Evolutionary conservation across 2,797 vertebrate genomes (phyloP).

Genomic region (Enoplosus armatus): DNA sequence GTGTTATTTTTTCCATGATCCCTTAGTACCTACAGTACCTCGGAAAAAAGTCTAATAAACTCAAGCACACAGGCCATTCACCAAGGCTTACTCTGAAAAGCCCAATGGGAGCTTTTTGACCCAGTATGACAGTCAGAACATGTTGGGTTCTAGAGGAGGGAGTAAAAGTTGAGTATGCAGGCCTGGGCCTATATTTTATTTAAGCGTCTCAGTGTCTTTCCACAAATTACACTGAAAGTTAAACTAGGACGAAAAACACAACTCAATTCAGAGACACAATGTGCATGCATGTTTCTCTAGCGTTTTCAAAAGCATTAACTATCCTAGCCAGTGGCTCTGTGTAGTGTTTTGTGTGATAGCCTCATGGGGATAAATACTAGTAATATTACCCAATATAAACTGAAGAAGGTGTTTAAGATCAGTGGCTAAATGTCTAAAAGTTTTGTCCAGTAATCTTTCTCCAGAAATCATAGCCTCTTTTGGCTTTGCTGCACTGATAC

Average conservation of each 20-base stretch:
- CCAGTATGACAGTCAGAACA: constrained; percentile 16
- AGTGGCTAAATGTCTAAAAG: neutral
- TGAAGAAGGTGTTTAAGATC: neutral
- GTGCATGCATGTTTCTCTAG: neutral
- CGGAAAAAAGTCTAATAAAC: constrained; percentile 30
- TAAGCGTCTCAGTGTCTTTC: neutral
- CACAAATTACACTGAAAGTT: neutral
- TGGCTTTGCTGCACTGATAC: neutral
- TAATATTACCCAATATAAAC: neutral
- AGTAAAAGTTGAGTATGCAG: neutral
- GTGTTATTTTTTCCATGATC: constrained; percentile 1
- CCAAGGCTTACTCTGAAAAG: constrained; percentile 19
- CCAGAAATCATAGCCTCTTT: neutral
- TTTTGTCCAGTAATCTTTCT: neutral
- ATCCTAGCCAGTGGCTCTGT: neutral
- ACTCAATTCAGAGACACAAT: constrained; percentile 5
- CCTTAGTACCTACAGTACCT: constrained; percentile 24
- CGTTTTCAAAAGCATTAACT: neutral
- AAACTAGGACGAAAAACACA: neutral
- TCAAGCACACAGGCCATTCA: constrained; percentile 20
- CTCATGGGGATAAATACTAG: neutral
- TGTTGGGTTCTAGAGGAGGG: neutral
- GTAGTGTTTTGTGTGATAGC: neutral
- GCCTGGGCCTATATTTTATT: neutral
- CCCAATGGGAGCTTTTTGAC: constrained; percentile 35